These are phyloP conservation scores for Eilema griseolum DNA, from an alignment of 2,888 invertebrate species.

Conservation along the genomic window DNA sequence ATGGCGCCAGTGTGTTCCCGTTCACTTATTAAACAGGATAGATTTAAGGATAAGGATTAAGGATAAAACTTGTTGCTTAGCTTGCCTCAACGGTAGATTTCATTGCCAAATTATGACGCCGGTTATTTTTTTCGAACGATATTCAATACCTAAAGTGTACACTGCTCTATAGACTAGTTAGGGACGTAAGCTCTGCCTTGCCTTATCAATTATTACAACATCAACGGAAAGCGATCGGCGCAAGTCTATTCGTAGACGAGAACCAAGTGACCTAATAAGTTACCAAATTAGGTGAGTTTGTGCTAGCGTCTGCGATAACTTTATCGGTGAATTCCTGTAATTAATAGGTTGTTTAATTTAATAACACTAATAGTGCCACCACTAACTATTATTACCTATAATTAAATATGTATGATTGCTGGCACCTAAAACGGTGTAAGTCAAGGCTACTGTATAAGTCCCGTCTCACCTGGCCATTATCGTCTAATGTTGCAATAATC, in stretches of 20 bases:
- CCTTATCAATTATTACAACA: conserved; percentile 4
- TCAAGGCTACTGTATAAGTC: not conserved
- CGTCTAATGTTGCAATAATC: conserved; percentile 18
- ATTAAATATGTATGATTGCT: not conserved
- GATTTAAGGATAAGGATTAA: not conserved
- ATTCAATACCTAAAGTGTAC: not conserved
- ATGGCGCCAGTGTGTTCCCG: not conserved
- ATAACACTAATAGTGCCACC: not conserved
- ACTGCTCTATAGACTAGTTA: not conserved
- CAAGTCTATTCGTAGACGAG: not conserved
- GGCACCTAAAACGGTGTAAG: not conserved
- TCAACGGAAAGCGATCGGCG: not conserved
- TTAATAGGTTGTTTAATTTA: conserved; percentile 5
- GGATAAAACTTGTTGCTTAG: conserved; percentile 6
- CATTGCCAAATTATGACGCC: not conserved
- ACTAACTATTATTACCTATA: not conserved
- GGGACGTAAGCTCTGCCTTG: not conserved
- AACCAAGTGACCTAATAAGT: conserved; percentile 7
- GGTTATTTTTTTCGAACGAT: too few relatives aligned
- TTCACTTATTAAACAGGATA: not conserved
- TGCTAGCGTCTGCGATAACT: not conserved
- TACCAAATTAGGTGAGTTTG: not conserved
- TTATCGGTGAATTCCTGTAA: conserved; percentile 18
- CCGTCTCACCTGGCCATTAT: not conserved
- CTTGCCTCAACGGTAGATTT: not conserved